phyloP scores from a whole-genome alignment of 2,797 vertebrate genomes.

The Sparus aurata region DNA sequence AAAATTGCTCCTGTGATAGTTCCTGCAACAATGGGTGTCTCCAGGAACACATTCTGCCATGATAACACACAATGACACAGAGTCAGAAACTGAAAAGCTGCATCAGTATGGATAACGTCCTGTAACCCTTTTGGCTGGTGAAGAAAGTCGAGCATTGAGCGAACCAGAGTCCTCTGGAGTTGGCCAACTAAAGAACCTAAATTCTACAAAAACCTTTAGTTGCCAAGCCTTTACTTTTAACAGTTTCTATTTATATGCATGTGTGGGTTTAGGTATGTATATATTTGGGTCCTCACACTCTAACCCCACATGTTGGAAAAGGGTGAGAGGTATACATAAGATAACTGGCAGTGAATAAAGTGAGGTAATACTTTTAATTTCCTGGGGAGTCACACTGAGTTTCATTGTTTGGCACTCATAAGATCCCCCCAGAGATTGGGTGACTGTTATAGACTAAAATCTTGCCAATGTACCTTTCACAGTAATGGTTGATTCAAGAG shows the following conservation, averaged over 20 bases:
- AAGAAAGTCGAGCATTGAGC: conserved; percentile 5
- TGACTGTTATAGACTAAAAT: conserved; percentile 18
- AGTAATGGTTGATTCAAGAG: conserved; percentile 4
- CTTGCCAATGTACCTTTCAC: conserved; percentile 38
- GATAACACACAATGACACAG: no score
- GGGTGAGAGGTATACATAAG: conserved; percentile 13
- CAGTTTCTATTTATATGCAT: background rate
- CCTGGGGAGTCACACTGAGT: conserved; percentile 7
- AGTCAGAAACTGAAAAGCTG: background rate
- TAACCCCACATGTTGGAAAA: conserved; percentile 1
- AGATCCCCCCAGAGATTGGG: conserved; percentile 4
- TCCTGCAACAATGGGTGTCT: no score
- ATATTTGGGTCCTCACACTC: background rate
- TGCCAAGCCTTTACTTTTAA: background rate
- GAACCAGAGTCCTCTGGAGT: background rate
- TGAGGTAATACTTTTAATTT: conserved; percentile 35
- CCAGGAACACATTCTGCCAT: no score
- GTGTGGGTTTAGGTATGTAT: background rate
- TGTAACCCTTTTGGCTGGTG: background rate
- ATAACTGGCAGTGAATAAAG: conserved; percentile 14
- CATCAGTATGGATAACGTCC: background rate
- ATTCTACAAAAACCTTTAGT: background rate
- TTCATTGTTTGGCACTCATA: conserved; percentile 40
- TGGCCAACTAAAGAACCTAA: background rate
- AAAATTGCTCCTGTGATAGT: no score